Evolutionary conservation across 2,113 vertebrate species (phyloP).

Genomic region (Taxidea taxus): DNA sequence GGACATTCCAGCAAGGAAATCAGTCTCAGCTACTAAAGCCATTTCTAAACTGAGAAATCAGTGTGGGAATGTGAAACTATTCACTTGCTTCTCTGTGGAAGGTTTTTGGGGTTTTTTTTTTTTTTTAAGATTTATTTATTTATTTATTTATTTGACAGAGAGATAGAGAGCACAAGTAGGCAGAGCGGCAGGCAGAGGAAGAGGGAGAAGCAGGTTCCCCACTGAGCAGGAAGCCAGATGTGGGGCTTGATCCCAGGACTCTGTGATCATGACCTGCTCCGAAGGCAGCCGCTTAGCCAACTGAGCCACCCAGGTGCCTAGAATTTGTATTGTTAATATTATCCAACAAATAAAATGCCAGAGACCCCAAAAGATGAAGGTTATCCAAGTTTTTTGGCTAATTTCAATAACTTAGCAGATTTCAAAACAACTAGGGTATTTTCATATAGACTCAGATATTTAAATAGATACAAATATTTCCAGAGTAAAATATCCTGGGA

Average conservation of each 20-base stretch:
- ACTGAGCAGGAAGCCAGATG: no score
- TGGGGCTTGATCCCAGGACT: no score
- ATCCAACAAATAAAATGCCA: slow-evolving; percentile 27
- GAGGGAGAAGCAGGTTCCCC: no score
- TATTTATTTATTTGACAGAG: no score
- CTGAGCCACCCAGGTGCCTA: no score
- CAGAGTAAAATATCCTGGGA: slow-evolving; percentile 1
- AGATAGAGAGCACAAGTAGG: no score
- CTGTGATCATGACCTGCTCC: no score
- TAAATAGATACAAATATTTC: neutral
- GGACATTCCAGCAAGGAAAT: slow-evolving; percentile 17
- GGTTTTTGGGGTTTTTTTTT: no score
- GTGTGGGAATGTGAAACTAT: neutral
- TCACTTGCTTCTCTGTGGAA: neutral
- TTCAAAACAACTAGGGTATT: neutral
- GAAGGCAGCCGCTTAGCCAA: no score
- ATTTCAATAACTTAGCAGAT: slow-evolving; percentile 17
- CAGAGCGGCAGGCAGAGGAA: no score
- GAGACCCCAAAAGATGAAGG: neutral
- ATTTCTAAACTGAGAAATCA: slow-evolving; percentile 33
- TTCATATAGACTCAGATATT: neutral
- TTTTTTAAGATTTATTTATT: no score
- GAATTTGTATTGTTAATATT: neutral
- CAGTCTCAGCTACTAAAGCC: neutral
- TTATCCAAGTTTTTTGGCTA: neutral